Evolutionary conservation across 2,888 invertebrate species (phyloP).

Genomic region (Hyppa rectilinea): DNA sequence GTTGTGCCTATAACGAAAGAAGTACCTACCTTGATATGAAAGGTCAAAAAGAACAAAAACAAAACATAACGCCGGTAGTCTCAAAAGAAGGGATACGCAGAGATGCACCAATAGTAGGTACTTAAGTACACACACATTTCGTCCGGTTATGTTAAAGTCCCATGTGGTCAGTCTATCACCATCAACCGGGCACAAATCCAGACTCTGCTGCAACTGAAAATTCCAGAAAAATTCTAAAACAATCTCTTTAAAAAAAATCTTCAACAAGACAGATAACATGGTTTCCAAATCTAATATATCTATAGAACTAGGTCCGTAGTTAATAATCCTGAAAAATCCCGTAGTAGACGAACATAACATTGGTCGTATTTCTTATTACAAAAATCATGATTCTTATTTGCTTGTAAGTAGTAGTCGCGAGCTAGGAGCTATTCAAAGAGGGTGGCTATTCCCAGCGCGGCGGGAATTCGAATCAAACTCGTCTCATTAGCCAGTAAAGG

Average conservation of each 20-base stretch:
- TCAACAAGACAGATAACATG: neutral
- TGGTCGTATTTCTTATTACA: constrained; percentile 30
- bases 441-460: constrained; percentile 76
- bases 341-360: constrained; percentile 16
- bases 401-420: constrained; percentile 52
- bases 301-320: neutral
- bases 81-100: too few species aligned
- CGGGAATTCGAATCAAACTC: constrained; percentile 88
- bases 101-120: too few species aligned
- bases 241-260: neutral
- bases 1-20: neutral
- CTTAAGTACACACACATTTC: too few species aligned
- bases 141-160: too few species aligned
- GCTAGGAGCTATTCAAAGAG: constrained; percentile 70
- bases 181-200: too few species aligned
- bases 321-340: neutral
- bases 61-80: too few species aligned
- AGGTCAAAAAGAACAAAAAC: too few species aligned
- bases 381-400: constrained; percentile 52
- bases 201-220: too few species aligned
- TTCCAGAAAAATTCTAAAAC: too few species aligned
- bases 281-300: neutral
- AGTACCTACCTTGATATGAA: too few species aligned
- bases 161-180: too few species aligned
- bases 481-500: constrained; percentile 89